Evolutionary conservation across 2,113 vertebrate species (phyloP).

Genomic region (Pagrus major): DNA sequence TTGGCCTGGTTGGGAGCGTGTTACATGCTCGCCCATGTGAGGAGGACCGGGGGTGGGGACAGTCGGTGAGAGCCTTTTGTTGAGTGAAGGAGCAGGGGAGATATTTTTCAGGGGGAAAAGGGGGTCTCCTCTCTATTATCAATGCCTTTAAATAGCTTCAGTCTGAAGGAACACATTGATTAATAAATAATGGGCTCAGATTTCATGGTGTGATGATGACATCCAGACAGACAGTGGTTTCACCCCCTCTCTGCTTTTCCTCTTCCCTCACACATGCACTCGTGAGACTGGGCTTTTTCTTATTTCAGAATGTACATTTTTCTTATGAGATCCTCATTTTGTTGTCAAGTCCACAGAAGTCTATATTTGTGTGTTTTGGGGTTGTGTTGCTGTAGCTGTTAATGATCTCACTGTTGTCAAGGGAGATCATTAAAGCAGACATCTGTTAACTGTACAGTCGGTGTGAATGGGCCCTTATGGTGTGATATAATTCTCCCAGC

Average conservation of each 20-base stretch:
- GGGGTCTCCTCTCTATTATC: slow-evolving; percentile 38
- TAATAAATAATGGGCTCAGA: slow-evolving; percentile 58
- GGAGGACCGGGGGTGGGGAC: slow-evolving; percentile 68
- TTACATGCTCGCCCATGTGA: slow-evolving; percentile 72
- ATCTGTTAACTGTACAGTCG: slow-evolving; percentile 74
- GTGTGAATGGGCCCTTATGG: slow-evolving; percentile 71
- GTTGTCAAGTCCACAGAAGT: neutral
- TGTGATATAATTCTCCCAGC: slow-evolving; percentile 73
- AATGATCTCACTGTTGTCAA: slow-evolving; percentile 70
- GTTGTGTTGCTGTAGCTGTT: slow-evolving; percentile 55
- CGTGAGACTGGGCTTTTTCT: rapidly evolving
- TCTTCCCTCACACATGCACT: neutral
- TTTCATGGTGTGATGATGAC: slow-evolving; percentile 27
- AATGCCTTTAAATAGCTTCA: slow-evolving; percentile 44
- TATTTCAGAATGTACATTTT: neutral
- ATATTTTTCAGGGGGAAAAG: neutral
- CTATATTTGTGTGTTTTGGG: slow-evolving; percentile 42
- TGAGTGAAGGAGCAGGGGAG: slow-evolving; percentile 57
- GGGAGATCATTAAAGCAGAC: slow-evolving; percentile 80
- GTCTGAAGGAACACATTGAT: slow-evolving; percentile 35
- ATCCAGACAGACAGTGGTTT: slow-evolving; percentile 34
- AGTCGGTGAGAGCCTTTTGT: slow-evolving; percentile 68
- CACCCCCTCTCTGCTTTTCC: neutral
- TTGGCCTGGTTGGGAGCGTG: slow-evolving; percentile 62
- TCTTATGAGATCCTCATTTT: neutral